Conservation (phyloP, 2,113 vertebrate genomes). For the Odontesthes bonariensis region DNA sequence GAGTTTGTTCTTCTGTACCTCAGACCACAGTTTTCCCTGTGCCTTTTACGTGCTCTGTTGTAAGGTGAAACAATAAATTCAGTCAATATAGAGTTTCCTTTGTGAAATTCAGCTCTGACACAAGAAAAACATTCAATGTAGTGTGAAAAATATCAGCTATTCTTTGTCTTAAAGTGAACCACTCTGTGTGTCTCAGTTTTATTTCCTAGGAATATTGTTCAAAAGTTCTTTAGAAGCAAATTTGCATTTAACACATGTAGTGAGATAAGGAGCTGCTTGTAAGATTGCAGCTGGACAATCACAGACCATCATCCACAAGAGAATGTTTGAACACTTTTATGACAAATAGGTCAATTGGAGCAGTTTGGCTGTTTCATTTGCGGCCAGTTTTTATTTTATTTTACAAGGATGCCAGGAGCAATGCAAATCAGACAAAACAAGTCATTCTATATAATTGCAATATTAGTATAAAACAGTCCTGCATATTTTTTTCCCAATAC, state of each 20-base stretch:
- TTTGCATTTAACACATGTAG: constrained; percentile 34
- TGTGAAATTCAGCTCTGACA: not conserved
- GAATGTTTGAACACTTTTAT: constrained; percentile 11
- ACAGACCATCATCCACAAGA: not conserved
- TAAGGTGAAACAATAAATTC: constrained; percentile 38
- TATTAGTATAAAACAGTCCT: constrained; percentile 12
- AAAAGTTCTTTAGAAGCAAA: constrained; percentile 16
- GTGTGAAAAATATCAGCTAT: not conserved
- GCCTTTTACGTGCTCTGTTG: constrained; percentile 29
- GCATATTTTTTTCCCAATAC: constrained; percentile 1
- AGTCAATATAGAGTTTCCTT: constrained; percentile 41
- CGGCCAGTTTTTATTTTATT: constrained; percentile 1
- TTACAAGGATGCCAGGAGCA: not conserved
- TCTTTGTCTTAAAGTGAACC: constrained; percentile 26
- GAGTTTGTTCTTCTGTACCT: constrained; percentile 53
- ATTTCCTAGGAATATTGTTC: not conserved
- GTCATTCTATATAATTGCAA: constrained; percentile 5
- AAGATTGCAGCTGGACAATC: constrained; percentile 19
- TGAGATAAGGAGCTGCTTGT: constrained; percentile 33
- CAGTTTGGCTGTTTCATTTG: constrained; percentile 13
- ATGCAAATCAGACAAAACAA: not conserved
- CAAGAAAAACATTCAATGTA: constrained; percentile 8
- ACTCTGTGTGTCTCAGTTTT: constrained; percentile 7
- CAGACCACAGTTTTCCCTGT: constrained; percentile 41
- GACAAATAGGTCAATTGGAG: not conserved